phyloP scores from a whole-genome alignment of 2,113 vertebrate species.

The Zootoca vivipara region DNA sequence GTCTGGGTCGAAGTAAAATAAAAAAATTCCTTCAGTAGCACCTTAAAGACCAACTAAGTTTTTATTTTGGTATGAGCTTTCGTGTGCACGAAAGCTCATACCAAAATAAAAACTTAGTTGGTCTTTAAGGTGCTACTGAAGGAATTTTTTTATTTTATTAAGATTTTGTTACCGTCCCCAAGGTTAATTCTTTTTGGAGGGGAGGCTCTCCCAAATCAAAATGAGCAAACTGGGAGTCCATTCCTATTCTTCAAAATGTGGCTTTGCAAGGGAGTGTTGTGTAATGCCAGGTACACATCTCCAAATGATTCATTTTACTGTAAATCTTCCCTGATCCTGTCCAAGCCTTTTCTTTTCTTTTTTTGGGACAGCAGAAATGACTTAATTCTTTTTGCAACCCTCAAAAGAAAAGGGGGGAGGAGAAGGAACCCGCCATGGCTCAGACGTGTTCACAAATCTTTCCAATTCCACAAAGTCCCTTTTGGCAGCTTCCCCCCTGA shows the following conservation, averaged over 20 bases:
- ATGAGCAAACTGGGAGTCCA: background rate
- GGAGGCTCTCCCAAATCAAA: background rate
- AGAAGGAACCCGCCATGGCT: too few relatives aligned
- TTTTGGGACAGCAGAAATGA: background rate
- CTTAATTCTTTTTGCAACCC: background rate
- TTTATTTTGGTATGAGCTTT: too few relatives aligned
- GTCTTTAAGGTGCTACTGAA: too few relatives aligned
- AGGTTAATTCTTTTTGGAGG: background rate
- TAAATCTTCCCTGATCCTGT: background rate
- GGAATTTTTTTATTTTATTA: too few relatives aligned
- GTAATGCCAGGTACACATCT: background rate
- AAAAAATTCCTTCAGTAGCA: too few relatives aligned
- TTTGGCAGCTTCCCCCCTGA: background rate
- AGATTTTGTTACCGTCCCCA: background rate
- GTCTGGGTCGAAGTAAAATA: too few relatives aligned
- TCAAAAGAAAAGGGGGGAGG: background rate
- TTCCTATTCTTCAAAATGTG: background rate
- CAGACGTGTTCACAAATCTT: background rate
- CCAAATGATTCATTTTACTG: background rate
- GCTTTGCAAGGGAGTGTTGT: background rate
- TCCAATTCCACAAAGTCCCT: background rate
- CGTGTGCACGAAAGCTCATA: too few relatives aligned
- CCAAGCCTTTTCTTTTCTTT: background rate
- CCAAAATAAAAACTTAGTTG: too few relatives aligned
- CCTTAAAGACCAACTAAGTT: too few relatives aligned